Conservation (phyloP, 2,113 vertebrate genomes). For the Myotis brandtii region DNA sequence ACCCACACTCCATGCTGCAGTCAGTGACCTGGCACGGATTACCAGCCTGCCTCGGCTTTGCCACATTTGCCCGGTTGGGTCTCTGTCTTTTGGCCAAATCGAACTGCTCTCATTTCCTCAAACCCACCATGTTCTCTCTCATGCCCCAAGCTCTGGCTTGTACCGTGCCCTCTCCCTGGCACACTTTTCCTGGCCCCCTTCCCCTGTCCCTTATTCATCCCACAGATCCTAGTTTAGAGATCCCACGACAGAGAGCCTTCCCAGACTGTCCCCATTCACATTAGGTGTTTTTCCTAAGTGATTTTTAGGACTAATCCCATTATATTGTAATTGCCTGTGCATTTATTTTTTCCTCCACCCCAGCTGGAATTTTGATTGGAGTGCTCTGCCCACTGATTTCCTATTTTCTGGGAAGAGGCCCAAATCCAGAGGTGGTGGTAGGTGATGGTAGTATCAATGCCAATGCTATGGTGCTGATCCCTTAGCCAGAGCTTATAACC, state of each 20-base stretch:
- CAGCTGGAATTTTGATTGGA: background rate
- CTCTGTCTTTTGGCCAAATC: background rate
- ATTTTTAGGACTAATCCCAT: background rate
- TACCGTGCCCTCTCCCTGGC: too few species aligned
- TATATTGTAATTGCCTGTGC: background rate
- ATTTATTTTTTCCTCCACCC: background rate
- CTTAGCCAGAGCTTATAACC: background rate
- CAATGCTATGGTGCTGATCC: background rate
- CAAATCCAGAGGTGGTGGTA: background rate
- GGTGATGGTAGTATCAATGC: background rate
- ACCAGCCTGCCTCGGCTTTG: background rate
- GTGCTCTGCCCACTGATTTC: background rate
- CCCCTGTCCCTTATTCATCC: background rate
- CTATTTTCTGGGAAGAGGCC: background rate
- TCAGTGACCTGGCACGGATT: background rate
- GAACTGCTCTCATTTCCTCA: background rate
- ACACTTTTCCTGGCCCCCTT: background rate
- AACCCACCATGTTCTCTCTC: background rate
- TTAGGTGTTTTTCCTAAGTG: background rate
- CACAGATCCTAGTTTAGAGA: background rate
- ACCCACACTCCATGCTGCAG: background rate
- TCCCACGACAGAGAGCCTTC: background rate
- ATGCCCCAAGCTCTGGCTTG: background rate
- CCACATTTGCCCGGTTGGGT: background rate
- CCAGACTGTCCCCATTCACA: background rate